Evolutionary conservation across 2,797 vertebrate genomes (phyloP).

Genomic region (Pipistrellus kuhlii): DNA sequence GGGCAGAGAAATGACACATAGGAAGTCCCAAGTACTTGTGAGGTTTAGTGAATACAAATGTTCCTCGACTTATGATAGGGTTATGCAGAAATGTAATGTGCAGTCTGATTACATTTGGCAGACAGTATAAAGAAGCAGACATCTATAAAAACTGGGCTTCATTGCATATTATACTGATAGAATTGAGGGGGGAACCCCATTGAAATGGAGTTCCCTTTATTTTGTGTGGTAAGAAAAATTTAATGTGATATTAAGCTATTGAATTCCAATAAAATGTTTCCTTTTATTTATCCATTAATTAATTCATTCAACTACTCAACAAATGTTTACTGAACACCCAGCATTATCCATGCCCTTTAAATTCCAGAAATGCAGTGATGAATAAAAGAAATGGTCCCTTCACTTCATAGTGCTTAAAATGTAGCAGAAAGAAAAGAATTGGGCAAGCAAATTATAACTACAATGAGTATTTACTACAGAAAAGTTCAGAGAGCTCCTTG

Average conservation of each 20-base stretch:
- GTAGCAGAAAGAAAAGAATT: conserved; percentile 48
- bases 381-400: background rate
- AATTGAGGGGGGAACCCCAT: background rate
- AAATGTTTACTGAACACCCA: background rate
- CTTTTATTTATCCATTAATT: conserved; percentile 52
- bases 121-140: conserved; percentile 20
- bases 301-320: conserved; percentile 32
- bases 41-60: conserved; percentile 35
- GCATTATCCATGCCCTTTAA: conserved; percentile 38
- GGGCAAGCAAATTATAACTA: conserved; percentile 35
- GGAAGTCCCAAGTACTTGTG: background rate
- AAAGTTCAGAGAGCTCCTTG: conserved; percentile 16
- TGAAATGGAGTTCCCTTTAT: conserved; percentile 8
- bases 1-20: background rate
- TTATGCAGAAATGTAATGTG: conserved; percentile 38
- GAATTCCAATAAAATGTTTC: conserved; percentile 21
- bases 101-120: conserved; percentile 45
- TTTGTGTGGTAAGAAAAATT: conserved; percentile 24
- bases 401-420: conserved; percentile 30
- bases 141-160: conserved; percentile 28
- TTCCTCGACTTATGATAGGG: background rate
- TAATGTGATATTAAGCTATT: conserved; percentile 17
- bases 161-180: background rate
- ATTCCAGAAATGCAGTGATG: conserved; percentile 44
- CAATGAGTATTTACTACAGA: conserved; percentile 34